Percentiles rank a stretch among this genome's conserved stretches.
phyloP scores from a whole-genome alignment of 2,113 vertebrate species.

The Oncorhynchus clarkii region DNA sequence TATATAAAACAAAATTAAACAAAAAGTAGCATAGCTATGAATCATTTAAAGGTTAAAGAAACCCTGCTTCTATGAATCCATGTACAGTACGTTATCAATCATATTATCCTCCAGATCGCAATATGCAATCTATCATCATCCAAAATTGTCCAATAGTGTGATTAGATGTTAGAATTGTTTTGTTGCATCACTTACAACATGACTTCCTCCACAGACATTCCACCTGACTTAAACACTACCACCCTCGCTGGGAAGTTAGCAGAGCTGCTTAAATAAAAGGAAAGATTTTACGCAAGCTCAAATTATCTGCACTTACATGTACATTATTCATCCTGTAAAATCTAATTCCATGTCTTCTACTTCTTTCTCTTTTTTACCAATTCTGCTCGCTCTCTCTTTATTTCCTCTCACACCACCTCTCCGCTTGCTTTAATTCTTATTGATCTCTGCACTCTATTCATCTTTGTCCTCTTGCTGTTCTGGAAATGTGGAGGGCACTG shows the following conservation, averaged over 20 bases:
- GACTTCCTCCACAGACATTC: background rate
- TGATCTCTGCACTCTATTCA: constrained; percentile 30
- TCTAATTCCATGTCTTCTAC: background rate
- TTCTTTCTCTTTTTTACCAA: background rate
- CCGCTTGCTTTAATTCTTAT: constrained; percentile 17
- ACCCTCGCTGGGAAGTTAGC: background rate
- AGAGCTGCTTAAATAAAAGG: background rate
- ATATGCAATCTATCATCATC: too few relatives aligned
- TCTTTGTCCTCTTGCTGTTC: background rate
- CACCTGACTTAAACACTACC: background rate
- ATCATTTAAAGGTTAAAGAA: too few relatives aligned
- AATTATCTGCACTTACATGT: constrained; percentile 14
- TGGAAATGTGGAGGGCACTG: constrained; percentile 32
- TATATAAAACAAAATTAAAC: too few relatives aligned
- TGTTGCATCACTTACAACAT: background rate
- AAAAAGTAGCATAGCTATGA: too few relatives aligned
- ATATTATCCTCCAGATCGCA: too few relatives aligned
- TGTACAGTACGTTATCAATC: too few relatives aligned
- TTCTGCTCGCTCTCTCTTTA: background rate
- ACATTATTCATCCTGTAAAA: constrained; percentile 7
- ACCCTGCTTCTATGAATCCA: too few relatives aligned
- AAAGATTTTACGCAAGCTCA: background rate
- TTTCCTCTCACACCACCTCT: too few relatives aligned
- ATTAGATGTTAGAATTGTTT: background rate
- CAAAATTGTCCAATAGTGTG: too few relatives aligned